Conservation (phyloP, 2,888 invertebrate species). For the Pterostichus niger region DNA sequence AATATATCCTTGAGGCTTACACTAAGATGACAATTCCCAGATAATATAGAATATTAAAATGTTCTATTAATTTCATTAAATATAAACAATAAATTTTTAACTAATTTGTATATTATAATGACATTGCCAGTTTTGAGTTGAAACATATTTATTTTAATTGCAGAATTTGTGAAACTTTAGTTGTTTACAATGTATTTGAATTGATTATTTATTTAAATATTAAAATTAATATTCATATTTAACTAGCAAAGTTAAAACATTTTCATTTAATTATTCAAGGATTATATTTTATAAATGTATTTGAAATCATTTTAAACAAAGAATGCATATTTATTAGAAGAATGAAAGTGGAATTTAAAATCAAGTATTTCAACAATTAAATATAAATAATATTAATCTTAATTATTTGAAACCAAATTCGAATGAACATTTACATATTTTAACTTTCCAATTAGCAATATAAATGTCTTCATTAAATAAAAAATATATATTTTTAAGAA, state of each 20-base stretch:
- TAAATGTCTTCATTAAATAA: too few relatives aligned
- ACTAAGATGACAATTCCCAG: neutral
- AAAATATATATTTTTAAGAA: too few relatives aligned
- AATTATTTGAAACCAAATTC: neutral
- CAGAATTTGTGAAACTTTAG: neutral
- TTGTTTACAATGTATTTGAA: constrained; percentile 5
- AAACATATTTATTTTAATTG: neutral
- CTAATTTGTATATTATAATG: constrained; percentile 22
- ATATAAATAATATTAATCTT: constrained; percentile 21
- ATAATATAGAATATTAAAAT: neutral
- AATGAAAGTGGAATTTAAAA: constrained; percentile 7
- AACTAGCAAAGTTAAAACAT: neutral
- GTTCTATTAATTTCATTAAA: constrained; percentile 23
- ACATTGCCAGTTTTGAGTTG: constrained; percentile 2
- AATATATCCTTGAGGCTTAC: constrained; percentile 6
- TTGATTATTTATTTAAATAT: constrained; percentile 13
- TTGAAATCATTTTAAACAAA: constrained; percentile 10
- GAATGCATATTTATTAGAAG: neutral
- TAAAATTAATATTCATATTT: neutral
- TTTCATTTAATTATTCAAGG: constrained; percentile 1
- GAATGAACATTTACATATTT: constrained; percentile 35
- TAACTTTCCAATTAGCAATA: constrained; percentile 7
- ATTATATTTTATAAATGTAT: constrained; percentile 9
- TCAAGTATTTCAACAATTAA: neutral
- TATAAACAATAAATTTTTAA: constrained; percentile 15